A percentile compares a stretch with the other conserved stretches of the same genome.
phyloP scores from a whole-genome alignment of 1,140 invertebrate species.

The Colletes gigas region DNA sequence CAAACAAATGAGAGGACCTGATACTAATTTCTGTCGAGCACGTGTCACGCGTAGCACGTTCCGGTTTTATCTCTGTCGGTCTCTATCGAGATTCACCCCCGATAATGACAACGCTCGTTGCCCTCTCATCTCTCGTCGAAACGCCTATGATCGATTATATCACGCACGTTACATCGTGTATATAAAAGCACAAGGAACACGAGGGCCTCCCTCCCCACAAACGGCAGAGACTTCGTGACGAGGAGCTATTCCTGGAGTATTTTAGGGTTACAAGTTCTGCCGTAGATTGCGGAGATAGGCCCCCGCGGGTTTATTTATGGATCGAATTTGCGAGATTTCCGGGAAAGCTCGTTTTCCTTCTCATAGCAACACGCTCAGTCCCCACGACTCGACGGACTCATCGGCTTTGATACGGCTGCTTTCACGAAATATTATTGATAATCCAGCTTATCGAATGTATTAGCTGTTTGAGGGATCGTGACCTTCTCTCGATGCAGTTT shows the following conservation, averaged over 20 bases:
- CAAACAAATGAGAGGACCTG: neutral
- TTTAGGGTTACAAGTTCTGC: conserved; percentile 65
- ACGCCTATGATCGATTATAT: conserved; percentile 59
- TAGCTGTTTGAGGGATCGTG: too few relatives aligned
- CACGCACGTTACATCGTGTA: conserved; percentile 52
- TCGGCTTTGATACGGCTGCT: conserved; percentile 47
- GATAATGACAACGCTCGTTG: conserved; percentile 54
- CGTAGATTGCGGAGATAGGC: conserved; percentile 59
- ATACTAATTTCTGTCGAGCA: conserved; percentile 6
- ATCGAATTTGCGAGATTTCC: conserved; percentile 65
- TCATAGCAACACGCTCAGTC: neutral
- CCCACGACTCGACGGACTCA: neutral
- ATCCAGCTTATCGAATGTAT: conserved; percentile 37
- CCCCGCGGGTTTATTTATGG: conserved; percentile 62
- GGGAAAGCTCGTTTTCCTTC: conserved; percentile 52
- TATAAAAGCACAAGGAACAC: conserved; percentile 48
- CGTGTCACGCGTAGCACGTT: neutral
- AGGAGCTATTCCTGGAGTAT: conserved; percentile 61
- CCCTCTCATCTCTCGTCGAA: conserved; percentile 52
- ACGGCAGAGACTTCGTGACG: conserved; percentile 60
- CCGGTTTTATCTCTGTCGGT: neutral
- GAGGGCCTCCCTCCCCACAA: neutral
- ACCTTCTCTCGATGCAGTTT: too few relatives aligned
- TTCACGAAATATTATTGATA: conserved; percentile 53
- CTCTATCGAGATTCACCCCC: conserved; percentile 48